phyloP scores from a whole-genome alignment of 2,113 vertebrate genomes.

The Menura novaehollandiae region DNA sequence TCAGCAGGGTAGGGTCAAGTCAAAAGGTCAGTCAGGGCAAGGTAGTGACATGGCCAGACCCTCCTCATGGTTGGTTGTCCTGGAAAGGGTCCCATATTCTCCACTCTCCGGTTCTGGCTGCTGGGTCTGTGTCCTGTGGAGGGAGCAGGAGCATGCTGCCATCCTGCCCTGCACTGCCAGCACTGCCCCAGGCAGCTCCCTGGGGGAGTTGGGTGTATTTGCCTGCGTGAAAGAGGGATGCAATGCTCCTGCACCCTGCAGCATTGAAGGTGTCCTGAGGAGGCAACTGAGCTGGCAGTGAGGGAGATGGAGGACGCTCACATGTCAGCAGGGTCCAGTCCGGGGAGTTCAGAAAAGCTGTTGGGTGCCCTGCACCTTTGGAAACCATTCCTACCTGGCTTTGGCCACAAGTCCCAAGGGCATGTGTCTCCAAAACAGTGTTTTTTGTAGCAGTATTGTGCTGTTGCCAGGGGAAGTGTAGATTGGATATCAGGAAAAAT shows the following conservation, averaged over 20 bases:
- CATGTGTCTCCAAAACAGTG: neutral
- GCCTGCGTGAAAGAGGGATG: neutral
- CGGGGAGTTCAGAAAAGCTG: neutral
- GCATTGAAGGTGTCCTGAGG: neutral
- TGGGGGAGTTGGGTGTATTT: rapidly evolving
- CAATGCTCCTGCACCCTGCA: neutral
- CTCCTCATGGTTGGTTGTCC: neutral
- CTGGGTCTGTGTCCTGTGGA: neutral
- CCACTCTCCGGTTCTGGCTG: neutral
- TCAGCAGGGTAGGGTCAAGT: too few relatives aligned
- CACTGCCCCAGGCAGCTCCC: neutral
- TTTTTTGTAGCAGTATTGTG: neutral
- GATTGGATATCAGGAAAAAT: neutral
- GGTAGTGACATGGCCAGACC: rapidly evolving
- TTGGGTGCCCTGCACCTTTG: neutral
- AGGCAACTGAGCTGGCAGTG: rapidly evolving
- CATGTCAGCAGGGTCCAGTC: neutral
- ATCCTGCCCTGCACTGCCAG: neutral
- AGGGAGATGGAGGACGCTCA: neutral
- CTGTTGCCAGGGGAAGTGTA: neutral
- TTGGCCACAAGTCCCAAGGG: neutral
- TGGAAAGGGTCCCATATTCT: neutral
- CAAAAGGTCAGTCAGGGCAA: too few relatives aligned
- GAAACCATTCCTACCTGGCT: neutral
- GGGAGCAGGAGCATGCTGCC: neutral